Base-by-base conservation (phyloP, 2,797 vertebrate genomes). In the Takifugu ocellatus region DNA sequence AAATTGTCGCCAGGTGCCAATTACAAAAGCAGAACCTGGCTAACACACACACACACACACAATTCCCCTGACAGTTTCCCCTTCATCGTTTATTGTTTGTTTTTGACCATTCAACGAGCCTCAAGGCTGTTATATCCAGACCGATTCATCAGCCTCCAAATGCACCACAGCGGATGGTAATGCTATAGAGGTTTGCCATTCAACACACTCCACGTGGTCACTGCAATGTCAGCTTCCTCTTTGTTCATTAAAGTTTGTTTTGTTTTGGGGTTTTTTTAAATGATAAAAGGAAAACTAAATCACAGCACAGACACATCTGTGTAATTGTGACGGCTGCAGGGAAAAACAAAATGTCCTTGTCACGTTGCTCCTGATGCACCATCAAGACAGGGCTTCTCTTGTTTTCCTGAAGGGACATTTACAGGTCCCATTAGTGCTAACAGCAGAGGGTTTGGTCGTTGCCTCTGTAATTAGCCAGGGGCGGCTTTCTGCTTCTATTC, bases 341-440 rank as follows among this genome's bases (percentile, higher is more conserved):
- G 14, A 62, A 54, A 56, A 47, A 49, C 73, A 66, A 78, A 74
- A 72, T 59, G 53, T 59, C 36, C 39, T 54, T 49, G 31, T 56
- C 56, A 54, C 45, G 49, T 59, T 17, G 21, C 44, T 46, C n/a
- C 46, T 25, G 46, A 10, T 47, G 54, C 54, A 5, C 33, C 49
- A 59, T 79, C 55, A 29, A 61, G 58, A 27, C 49, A 21, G 55
- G 47, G 33, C 49, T 57, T 54, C 49, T 47, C 10, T 39, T 60
- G 53, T 61, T 75, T 59, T 66, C 59, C 70, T 62, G 54, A 54
- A 44, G 63, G 61, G 53, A 54, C 61, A 71, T 82, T 84, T 79
- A 78, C 75, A 59, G 72, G 73, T 75, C 54, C 61, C 66, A 78
- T 83, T 79, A 78, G 66, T 46, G 46, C 70, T 82, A 78, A 85